A percentile compares a stretch with the other conserved stretches of the same genome.
phyloP scores from a whole-genome alignment of 2,113 vertebrate species.

The Triplophysa rosa region DNA sequence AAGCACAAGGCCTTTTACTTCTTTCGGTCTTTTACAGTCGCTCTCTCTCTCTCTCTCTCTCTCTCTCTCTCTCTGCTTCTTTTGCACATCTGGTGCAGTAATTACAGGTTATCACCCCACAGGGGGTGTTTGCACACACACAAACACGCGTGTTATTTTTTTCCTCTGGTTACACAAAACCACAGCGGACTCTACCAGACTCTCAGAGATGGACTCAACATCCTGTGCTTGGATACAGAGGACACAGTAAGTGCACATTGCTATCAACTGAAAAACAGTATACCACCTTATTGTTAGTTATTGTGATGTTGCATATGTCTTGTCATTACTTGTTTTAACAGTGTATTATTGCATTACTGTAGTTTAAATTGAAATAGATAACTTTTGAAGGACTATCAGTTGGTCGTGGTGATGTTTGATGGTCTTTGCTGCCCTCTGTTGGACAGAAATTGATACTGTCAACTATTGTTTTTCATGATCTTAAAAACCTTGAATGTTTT shows the following conservation, averaged over 20 bases:
- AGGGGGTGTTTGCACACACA: conserved; percentile 51
- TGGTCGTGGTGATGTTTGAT: conserved; percentile 25
- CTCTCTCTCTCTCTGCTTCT: conserved; percentile 12
- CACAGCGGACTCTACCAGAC: too few species aligned
- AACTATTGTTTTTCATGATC: not conserved
- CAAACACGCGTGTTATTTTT: not conserved
- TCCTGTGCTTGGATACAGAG: too few species aligned
- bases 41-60: not conserved
- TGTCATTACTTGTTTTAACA: too few species aligned
- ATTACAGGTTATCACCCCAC: conserved; percentile 61
- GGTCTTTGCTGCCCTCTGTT: conserved; percentile 65
- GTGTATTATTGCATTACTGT: too few species aligned
- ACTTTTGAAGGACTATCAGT: too few species aligned
- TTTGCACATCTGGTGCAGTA: conserved; percentile 62
- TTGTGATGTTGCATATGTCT: too few species aligned
- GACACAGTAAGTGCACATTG: too few species aligned
- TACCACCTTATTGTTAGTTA: too few species aligned
- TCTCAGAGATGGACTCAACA: too few species aligned
- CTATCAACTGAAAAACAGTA: too few species aligned
- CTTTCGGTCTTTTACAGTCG: conserved; percentile 20
- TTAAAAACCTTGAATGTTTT: not conserved
- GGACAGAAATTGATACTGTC: conserved; percentile 31
- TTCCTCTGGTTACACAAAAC: too few species aligned
- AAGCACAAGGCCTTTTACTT: not conserved
- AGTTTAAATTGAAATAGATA: too few species aligned